Base-by-base conservation (phyloP, 2,797 vertebrate genomes). In the Lacerta agilis region DNA sequence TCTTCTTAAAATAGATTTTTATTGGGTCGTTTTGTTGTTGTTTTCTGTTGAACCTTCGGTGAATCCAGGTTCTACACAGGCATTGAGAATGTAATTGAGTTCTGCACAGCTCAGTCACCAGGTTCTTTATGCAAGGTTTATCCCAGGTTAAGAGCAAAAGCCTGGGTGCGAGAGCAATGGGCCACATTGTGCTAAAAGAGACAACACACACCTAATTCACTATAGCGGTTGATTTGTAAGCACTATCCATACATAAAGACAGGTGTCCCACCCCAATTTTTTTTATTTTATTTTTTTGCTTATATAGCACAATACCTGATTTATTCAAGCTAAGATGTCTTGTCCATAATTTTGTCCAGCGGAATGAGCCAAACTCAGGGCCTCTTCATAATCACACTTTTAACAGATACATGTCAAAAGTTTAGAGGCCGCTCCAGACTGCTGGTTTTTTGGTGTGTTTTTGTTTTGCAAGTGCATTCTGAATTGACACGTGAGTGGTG, bases 271-370 rank as follows among this genome's bases (percentile, higher is more conserved):
- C 33, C 33, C 86, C 94, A 89, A 82, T 49, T 55, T 41, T 41
- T 33, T n/a, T n/a, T n/a, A n/a, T n/a, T n/a, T 41, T 41, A 41
- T 41, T 41, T 41, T 38, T 20, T 45, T 79, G 61, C 83, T 20
- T 55, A 88, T 86, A 86, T 91, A 71, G 29, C 66, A 29, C 36
- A 55, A 77, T 90, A 76, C 8, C 5, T 3, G 78, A 91, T 94
- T 94, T 89, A 86, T 87, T 86, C 18, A 72, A 5, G 71, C 2
- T 25, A 92, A 25, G 76, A 77, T 76, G 79, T 81, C 18, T 78
- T 25, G 17, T 36, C 87, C 91, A 90, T 85, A 89, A 83, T 91
- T 95, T 84, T 93, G 87, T 90, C 85, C 58, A 41, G 79, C 80
- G 88, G 82, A 85, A 92, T 83, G 71, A 86, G 82, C 85, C 82